Evolutionary conservation across 92 coral and sea anemone species (phyloP), one percentile per base, ranked within the genome.

Genomic region (Parazoanthus darwini): DNA sequence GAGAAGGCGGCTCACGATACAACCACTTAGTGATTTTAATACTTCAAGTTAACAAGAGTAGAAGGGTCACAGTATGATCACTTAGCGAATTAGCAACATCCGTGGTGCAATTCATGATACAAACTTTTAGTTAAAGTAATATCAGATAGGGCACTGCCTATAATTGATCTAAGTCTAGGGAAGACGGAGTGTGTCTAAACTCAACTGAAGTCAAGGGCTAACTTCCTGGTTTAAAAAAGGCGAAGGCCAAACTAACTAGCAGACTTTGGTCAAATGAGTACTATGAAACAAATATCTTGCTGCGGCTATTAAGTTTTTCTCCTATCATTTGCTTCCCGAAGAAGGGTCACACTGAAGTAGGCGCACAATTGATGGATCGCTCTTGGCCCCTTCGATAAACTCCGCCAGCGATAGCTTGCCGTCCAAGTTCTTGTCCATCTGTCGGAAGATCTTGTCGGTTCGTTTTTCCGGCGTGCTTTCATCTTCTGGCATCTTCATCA

Each of bases 381-480:
- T 82, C 74, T 83, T 82, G 13, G 91, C 91, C 36, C 91, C 91
- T 76, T 89, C 91, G 51, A 89, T 89, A 82, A 89, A 89, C 88
- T 89, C 91, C 26, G 91, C 44, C 91, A 89, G 66, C 11, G 88
- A 82, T 10, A 89, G 88, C 72, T 89, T 89, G 86, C 86, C 91
- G 59, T 89, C 91, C 35, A 86, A 80, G 56, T 89, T 89, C 56
- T 89, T 89, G 91, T 96, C 99, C 99, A 96, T 96, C 83, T 95
- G 98, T 71, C 88, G 86, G 90, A 96, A 96, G 89, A 96, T 95
- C 92, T 95, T 95, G 46, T 96, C 99, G 59, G 94, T 93, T 87
- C 99, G 95, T 77, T 96, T 96, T 80, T 96, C 98, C 11, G 98
- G 98, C 42, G 98, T 96, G 89, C 98, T 95, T 84, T 94, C 98